A percentile compares a stretch with the other conserved stretches of the same genome.
Conservation (phyloP, 2,797 vertebrate genomes). For the Capromys pilorides region DNA sequence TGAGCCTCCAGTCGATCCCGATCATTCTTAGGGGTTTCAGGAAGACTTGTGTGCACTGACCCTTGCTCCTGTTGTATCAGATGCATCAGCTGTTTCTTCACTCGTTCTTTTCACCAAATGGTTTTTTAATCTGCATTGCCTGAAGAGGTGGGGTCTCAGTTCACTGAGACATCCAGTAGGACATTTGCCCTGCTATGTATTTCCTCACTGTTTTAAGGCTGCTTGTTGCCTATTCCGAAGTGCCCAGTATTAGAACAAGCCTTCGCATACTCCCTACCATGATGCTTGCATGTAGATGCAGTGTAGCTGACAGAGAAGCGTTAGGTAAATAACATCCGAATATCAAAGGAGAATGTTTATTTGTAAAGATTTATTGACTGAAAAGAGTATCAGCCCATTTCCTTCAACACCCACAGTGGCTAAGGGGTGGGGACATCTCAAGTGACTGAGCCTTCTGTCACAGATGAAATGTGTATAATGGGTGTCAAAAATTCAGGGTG, state of each 20-base stretch:
- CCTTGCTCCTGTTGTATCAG: not conserved
- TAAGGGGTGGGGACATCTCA: not conserved
- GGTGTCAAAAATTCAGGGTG: constrained; percentile 71
- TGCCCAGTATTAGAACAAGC: not conserved
- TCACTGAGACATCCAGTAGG: not conserved
- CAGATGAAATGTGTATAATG: constrained; percentile 57
- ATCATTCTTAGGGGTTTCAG: not conserved
- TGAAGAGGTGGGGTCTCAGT: not conserved
- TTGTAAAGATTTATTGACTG: not conserved
- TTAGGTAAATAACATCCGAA: not conserved
- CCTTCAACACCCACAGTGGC: not conserved
- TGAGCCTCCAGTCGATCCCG: not conserved
- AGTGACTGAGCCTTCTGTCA: not conserved
- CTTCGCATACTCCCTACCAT: not conserved
- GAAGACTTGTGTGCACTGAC: not conserved
- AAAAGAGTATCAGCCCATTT: not conserved
- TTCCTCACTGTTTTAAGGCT: not conserved
- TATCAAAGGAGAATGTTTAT: not conserved
- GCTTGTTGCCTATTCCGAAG: constrained; percentile 8
- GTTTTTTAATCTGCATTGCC: not conserved
- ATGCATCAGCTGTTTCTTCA: not conserved
- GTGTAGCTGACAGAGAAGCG: not conserved
- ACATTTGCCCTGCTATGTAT: not conserved
- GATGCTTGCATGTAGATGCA: not conserved
- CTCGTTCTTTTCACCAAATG: not conserved